Evolutionary conservation across 1,140 invertebrate genomes (phyloP), one percentile per base, ranked within the genome.

Genomic region (Eciton burchellii): DNA sequence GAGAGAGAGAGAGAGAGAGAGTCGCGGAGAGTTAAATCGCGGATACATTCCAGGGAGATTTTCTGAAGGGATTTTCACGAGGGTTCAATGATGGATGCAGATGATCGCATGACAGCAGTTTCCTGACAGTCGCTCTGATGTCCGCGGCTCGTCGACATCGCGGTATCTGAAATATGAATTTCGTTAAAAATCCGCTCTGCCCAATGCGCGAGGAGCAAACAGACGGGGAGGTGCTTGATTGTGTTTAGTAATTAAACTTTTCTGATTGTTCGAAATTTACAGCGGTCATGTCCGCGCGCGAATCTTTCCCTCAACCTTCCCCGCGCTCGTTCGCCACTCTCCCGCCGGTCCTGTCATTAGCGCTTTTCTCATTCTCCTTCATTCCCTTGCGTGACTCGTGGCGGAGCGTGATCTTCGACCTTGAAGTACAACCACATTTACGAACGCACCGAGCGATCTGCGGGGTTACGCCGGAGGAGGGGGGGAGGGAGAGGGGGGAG

Each of bases 351-450:
- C 62, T 62, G 47, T 66, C 83, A 74, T 84, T 83, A 84, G 19
- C 54, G 54, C 54, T 79, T 81, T 82, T 45, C 77, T 54, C 57
- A 41, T 85, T 65, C 65, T 68, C 19, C 49, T 54, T 81, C 68
- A 52, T 73, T 85, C 41, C 49, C 35, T 85, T 41, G 43, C 70
- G 57, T 26, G 68, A 68, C 54, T 62, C 29, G 68, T 62, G 35
- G 43, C 70, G 41, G 11, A 35, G 49, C 24, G 57, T 29, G 49
- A 83, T 83, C 57, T 45, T 66, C 79, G 79, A 85, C 52, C 65
- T 71, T 86, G 57, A 68, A n/a, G 54, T 83, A 77, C 70, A 29
- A 62, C 47, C 70, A 52, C 66, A 60, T 87, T 86, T 79, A 77
- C 54, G 26, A 77, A 47, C 47, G 24, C 21, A 60, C 65, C 16